phyloP scores from a whole-genome alignment of 1,140 invertebrate genomes.

The Pseudomyrmex cubaensis region DNA sequence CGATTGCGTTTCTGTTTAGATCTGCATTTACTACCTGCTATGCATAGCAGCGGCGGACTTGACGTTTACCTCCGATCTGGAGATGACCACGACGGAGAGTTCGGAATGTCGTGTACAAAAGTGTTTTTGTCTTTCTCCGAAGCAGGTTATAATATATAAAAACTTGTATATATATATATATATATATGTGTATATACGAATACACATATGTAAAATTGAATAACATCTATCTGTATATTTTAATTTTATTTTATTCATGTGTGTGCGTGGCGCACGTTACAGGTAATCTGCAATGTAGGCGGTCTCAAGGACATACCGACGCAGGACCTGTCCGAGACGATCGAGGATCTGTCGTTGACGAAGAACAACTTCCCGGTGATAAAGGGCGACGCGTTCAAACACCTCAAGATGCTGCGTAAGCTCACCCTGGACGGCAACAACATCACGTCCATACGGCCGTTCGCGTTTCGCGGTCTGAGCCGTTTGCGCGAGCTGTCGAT shows the following conservation, averaged over 20 bases:
- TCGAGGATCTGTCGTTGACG: slow-evolving; percentile 92
- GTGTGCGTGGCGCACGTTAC: slow-evolving; percentile 50
- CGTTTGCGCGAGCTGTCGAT: slow-evolving; percentile 91
- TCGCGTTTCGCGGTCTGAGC: slow-evolving; percentile 92
- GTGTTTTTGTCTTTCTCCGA: slow-evolving; percentile 93
- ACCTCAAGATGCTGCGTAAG: slow-evolving; percentile 89
- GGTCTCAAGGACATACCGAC: slow-evolving; percentile 91
- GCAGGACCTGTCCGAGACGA: slow-evolving; percentile 88
- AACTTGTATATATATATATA: neutral
- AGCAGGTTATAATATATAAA: slow-evolving; percentile 87
- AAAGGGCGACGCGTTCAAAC: slow-evolving; percentile 91
- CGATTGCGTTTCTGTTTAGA: slow-evolving; percentile 65
- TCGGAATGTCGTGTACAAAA: slow-evolving; percentile 87
- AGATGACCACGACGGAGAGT: slow-evolving; percentile 69
- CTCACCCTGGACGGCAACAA: slow-evolving; percentile 93
- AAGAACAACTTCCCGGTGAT: slow-evolving; percentile 92
- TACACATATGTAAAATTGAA: too few relatives aligned
- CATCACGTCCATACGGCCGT: slow-evolving; percentile 91
- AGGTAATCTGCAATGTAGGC: slow-evolving; percentile 95
- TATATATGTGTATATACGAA: too few relatives aligned
- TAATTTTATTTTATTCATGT: neutral
- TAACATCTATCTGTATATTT: too few relatives aligned
- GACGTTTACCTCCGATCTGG: slow-evolving; percentile 71
- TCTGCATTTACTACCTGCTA: slow-evolving; percentile 79
- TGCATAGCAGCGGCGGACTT: slow-evolving; percentile 77